Evolutionary conservation across 2,888 invertebrate genomes (phyloP).

Genomic region (Buathra laborator): DNA sequence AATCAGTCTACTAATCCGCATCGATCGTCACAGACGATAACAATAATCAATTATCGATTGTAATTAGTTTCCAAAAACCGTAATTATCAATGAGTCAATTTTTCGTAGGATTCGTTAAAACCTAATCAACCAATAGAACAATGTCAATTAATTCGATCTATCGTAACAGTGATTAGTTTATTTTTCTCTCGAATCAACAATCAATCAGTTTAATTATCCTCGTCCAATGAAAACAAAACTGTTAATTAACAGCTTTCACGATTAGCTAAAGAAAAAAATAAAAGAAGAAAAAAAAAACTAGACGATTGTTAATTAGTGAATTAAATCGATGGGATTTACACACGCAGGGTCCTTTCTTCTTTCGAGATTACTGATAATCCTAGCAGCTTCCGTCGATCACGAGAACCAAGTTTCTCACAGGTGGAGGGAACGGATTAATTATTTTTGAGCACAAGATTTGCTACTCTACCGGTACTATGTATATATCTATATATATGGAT

Average conservation of each 20-base stretch:
- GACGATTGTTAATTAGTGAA: slow-evolving; percentile 7
- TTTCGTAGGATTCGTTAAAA: no score
- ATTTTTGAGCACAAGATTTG: not conserved
- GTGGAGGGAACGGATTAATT: not conserved
- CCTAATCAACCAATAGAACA: no score
- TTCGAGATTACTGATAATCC: slow-evolving; percentile 51
- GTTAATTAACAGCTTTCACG: not conserved
- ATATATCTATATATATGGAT: not conserved
- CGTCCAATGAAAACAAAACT: not conserved
- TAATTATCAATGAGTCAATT: no score
- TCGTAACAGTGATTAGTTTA: not conserved
- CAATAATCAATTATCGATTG: no score
- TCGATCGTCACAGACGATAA: not conserved
- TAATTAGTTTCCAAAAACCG: no score
- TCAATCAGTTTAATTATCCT: not conserved
- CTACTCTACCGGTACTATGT: slow-evolving; percentile 10
- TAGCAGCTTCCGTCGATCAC: slow-evolving; percentile 36
- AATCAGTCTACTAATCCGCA: not conserved
- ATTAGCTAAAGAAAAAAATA: not conserved
- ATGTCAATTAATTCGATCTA: no score
- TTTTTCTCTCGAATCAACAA: not conserved
- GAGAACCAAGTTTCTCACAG: slow-evolving; percentile 38
- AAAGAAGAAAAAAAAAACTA: no score
- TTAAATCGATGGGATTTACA: slow-evolving; percentile 39
- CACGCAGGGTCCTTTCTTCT: slow-evolving; percentile 21